Percentiles rank a stretch among this genome's conserved stretches.
Evolutionary conservation across 2,113 vertebrate species (phyloP).

Genomic region (Axis porcinus): DNA sequence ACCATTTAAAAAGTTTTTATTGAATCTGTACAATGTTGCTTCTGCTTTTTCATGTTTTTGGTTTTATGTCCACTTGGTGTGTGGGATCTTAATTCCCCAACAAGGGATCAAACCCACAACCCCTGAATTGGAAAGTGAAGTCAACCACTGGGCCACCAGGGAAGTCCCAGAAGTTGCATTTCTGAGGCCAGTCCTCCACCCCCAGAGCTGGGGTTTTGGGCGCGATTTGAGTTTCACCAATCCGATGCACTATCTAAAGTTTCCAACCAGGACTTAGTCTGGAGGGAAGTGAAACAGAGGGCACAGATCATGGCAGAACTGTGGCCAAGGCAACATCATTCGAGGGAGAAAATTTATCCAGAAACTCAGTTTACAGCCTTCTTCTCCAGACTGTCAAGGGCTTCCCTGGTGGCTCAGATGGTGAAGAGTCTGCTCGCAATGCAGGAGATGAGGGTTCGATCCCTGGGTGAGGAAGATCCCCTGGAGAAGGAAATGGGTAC

Average conservation of each 20-base stretch:
- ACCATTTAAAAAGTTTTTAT: not conserved
- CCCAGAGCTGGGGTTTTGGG: not conserved
- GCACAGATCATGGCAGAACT: not conserved
- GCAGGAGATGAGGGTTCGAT: accelerated
- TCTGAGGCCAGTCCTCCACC: not conserved
- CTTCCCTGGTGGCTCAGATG: not conserved
- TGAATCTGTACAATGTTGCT: not conserved
- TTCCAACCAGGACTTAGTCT: not conserved
- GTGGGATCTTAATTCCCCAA: not conserved
- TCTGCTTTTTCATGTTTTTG: not conserved
- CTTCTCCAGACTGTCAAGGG: not conserved
- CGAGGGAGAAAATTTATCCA: not conserved
- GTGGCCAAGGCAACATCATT: not conserved
- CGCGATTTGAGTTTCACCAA: not conserved
- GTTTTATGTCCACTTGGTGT: not conserved
- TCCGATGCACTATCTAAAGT: not conserved
- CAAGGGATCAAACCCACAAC: not conserved
- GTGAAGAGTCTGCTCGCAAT: not conserved
- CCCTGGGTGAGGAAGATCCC: not conserved
- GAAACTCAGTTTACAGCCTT: not conserved
- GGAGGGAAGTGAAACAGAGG: not conserved
- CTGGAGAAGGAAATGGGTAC: not conserved
- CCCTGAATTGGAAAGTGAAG: not conserved
- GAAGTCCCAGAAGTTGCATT: not conserved
- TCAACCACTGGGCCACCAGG: not conserved